These are phyloP conservation scores for Syngnathus typhle DNA, from an alignment of 2,113 vertebrate genomes.

Conservation along the genomic window DNA sequence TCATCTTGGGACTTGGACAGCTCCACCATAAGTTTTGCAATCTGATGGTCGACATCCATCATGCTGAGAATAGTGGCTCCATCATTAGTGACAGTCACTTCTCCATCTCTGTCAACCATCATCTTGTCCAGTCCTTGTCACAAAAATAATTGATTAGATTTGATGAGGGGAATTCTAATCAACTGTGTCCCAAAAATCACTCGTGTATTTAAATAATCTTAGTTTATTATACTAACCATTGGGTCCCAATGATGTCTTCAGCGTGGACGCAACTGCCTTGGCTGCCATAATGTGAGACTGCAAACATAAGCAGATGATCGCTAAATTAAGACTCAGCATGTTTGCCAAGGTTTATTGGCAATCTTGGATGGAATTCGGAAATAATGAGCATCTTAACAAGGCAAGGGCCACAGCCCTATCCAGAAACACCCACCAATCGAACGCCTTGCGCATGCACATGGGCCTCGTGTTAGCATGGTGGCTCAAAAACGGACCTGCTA, in stretches of 20 bases:
- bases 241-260: conserved; percentile 90
- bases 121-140: conserved; percentile 92
- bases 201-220: background rate
- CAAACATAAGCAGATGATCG: conserved; percentile 41
- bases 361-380: background rate
- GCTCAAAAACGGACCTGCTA: background rate
- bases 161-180: background rate
- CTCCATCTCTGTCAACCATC: conserved; percentile 98
- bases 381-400: background rate
- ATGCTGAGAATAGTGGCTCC: conserved; percentile 95
- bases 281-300: conserved; percentile 98
- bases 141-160: background rate
- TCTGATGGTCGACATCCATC: conserved; percentile 99
- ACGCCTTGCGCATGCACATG: conserved; percentile 52
- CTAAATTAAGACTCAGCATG: background rate
- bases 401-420: conserved; percentile 5
- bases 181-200: background rate
- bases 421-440: conserved; percentile 24
- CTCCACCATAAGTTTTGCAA: conserved; percentile 98
- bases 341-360: background rate
- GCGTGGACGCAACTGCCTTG: conserved; percentile 92
- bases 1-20: conserved; percentile 97
- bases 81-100: conserved; percentile 98
- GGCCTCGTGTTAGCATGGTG: conserved; percentile 54
- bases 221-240: conserved; percentile 76